phyloP scores from a whole-genome alignment of 2,888 invertebrate species.

The Andrena flavipes region DNA sequence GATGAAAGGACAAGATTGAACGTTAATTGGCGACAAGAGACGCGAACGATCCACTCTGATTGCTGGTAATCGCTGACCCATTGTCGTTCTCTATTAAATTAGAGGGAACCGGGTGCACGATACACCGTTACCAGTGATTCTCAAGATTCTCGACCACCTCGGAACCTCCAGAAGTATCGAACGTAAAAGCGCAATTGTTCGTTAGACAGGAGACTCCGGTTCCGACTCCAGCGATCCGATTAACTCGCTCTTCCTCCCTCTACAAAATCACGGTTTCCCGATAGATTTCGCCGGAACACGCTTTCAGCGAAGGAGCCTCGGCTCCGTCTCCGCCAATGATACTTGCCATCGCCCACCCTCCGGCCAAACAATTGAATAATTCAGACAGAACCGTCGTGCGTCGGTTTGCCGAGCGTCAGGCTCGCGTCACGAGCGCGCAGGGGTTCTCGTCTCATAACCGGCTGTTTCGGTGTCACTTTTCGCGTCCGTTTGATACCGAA shows the following conservation, averaged over 20 bases:
- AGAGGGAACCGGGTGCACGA: conserved; percentile 64
- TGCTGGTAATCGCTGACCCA: conserved; percentile 78
- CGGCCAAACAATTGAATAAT: conserved; percentile 70
- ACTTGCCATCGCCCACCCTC: conserved; percentile 45
- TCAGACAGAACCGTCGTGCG: conserved; percentile 56
- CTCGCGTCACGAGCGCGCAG: conserved; percentile 21
- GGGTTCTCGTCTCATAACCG: conserved; percentile 44
- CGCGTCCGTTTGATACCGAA: conserved; percentile 57
- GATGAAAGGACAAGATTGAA: conserved; percentile 62
- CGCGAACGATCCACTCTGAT: conserved; percentile 57
- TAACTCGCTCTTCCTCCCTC: not conserved
- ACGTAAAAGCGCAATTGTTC: not conserved
- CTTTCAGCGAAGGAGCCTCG: conserved; percentile 31
- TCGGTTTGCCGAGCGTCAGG: conserved; percentile 48
- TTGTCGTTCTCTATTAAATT: conserved; percentile 79
- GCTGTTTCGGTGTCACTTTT: conserved; percentile 57
- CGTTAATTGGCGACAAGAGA: conserved; percentile 62
- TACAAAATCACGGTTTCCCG: conserved; percentile 20
- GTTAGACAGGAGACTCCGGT: not conserved
- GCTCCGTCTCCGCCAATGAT: conserved; percentile 51
- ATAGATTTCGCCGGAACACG: conserved; percentile 26
- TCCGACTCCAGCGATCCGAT: not conserved
- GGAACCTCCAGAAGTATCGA: not conserved
- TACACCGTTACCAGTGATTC: conserved; percentile 61
- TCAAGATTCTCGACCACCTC: conserved; percentile 46